phyloP scores from a whole-genome alignment of 2,888 invertebrate species.

The Microctonus hyperodae region DNA sequence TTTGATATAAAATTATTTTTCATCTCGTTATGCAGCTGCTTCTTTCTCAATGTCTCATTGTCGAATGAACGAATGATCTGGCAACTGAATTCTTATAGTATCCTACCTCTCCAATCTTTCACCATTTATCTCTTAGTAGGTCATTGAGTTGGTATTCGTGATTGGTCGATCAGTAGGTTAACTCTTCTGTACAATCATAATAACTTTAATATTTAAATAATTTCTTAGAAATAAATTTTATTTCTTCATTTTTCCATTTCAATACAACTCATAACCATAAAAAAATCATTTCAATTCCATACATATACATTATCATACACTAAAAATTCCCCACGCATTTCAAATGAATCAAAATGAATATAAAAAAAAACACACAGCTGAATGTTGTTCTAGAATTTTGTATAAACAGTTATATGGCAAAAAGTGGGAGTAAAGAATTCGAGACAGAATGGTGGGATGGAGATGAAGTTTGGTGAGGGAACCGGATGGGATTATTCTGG shows the following conservation, averaged over 20 bases:
- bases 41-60: conserved; percentile 4
- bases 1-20: neutral
- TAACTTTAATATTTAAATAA: neutral
- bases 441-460: neutral
- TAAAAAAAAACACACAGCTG: neutral
- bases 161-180: conserved; percentile 52
- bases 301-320: neutral
- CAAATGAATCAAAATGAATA: neutral
- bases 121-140: conserved; percentile 52
- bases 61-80: conserved; percentile 37
- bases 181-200: conserved; percentile 26
- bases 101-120: conserved; percentile 46
- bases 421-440: neutral
- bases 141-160: conserved; percentile 35
- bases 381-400: neutral
- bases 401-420: neutral
- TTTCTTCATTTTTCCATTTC: conserved; percentile 2
- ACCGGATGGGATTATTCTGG: conserved; percentile 47
- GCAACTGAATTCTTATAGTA: conserved; percentile 51
- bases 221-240: neutral
- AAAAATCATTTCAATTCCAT: neutral
- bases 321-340: neutral
- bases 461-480: neutral
- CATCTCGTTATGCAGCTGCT: neutral
- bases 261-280: neutral